Percentiles rank a stretch among this genome's conserved stretches.
Evolutionary conservation across 2,113 vertebrate species (phyloP).

Genomic region (Ciconia maguari): DNA sequence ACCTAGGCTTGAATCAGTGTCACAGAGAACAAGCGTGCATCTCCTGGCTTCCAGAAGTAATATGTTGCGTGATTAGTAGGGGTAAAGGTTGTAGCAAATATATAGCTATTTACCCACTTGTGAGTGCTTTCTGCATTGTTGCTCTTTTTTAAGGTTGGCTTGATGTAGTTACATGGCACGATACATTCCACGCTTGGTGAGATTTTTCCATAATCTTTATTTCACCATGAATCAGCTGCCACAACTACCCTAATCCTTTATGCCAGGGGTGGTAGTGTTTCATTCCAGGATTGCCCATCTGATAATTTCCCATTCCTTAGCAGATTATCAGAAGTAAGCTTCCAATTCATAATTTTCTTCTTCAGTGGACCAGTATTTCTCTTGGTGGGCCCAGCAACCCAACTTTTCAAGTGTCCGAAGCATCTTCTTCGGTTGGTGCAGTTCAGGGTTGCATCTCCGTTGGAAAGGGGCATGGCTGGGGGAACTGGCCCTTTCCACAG

Average conservation of each 20-base stretch:
- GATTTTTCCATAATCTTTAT: not conserved
- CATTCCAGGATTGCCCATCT: not conserved
- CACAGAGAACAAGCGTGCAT: not conserved
- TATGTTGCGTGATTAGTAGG: not conserved
- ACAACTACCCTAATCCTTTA: not conserved
- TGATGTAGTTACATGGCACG: accelerated
- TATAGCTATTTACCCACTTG: not conserved
- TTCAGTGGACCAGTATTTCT: not conserved
- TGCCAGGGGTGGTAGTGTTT: not conserved
- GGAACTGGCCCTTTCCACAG: not conserved
- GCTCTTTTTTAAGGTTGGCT: not conserved
- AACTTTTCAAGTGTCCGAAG: accelerated
- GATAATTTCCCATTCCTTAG: not conserved
- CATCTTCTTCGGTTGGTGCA: accelerated
- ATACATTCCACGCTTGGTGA: accelerated
- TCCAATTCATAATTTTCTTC: not conserved
- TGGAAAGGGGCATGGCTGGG: not conserved
- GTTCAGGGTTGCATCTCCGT: not conserved
- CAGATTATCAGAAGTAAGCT: not conserved
- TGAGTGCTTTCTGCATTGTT: not conserved
- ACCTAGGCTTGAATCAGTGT: not conserved
- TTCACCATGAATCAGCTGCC: not conserved
- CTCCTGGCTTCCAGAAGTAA: not conserved
- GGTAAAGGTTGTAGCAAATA: not conserved
- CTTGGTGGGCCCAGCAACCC: not conserved